Percentiles rank a stretch among this genome's conserved stretches.
Evolutionary conservation across 2,113 vertebrate genomes (phyloP).

Genomic region (Anarrhichthys ocellatus): DNA sequence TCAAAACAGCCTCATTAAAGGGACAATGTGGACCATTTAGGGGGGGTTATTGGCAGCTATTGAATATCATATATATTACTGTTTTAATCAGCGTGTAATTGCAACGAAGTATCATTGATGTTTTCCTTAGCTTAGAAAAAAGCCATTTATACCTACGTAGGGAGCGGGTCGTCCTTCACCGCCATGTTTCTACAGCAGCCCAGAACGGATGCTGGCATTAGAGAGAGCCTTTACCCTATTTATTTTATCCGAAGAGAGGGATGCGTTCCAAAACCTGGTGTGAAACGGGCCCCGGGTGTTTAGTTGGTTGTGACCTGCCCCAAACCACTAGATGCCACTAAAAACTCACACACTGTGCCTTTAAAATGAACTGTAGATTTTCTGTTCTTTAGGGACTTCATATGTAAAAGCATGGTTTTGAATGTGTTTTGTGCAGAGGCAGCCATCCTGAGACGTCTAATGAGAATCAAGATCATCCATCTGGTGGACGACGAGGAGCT

Average conservation of each 20-base stretch:
- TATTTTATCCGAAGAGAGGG: no score
- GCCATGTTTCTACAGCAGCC: background rate
- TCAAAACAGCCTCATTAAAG: background rate
- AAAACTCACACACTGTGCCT: no score
- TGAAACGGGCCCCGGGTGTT: no score
- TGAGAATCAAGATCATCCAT: constrained; percentile 80
- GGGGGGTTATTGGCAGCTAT: background rate
- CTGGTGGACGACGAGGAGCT: constrained; percentile 85
- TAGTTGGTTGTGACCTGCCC: no score
- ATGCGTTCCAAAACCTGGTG: no score
- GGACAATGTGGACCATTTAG: background rate
- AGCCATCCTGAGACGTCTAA: constrained; percentile 63
- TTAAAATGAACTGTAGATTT: no score
- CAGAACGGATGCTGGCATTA: background rate
- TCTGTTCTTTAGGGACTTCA: background rate
- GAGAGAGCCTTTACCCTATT: no score
- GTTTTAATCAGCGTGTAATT: background rate
- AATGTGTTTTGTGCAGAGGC: constrained; percentile 73
- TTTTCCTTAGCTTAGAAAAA: background rate
- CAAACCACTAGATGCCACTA: no score
- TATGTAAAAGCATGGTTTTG: background rate
- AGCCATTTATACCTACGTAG: background rate
- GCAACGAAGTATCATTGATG: background rate
- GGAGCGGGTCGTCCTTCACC: background rate
- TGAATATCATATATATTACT: background rate